Evolutionary conservation across 1,140 invertebrate species (phyloP), one percentile per base, ranked within the genome.

Genomic region (Goniozus legneri): DNA sequence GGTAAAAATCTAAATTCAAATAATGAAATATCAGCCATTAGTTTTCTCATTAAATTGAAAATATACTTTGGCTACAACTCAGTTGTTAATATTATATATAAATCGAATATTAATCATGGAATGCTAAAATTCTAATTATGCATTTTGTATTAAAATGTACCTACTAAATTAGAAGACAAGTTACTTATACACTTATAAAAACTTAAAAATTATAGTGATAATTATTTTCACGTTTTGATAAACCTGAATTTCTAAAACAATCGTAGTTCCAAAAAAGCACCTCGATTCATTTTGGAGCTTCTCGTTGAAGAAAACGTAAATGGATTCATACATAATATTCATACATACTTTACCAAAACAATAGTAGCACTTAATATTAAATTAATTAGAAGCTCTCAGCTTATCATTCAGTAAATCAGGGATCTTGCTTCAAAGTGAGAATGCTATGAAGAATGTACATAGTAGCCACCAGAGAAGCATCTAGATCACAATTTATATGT

Each of bases 171-270:
- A n/a, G n/a, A n/a, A n/a, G n/a, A n/a, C n/a, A n/a, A n/a, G n/a
- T n/a, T n/a, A n/a, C n/a, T n/a, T n/a, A n/a, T n/a, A n/a, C n/a
- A n/a, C n/a, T n/a, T n/a, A n/a, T n/a, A n/a, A n/a, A n/a, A n/a
- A n/a, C n/a, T n/a, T n/a, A n/a, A n/a, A n/a, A n/a, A n/a, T n/a
- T 68, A 67, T 55, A 62, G 57, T 67, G 70, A 48, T 64, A 63
- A 62, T 50, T 67, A 65, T 54, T 58, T 53, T 69, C 53, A 56
- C 64, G 54, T 56, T 50, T 50, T 55, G 49, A 66, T 64, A 64
- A 64, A 65, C 65, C 71, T 71, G 66, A 74, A 71, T 73, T 73
- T 68, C 65, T 67, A 53, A 54, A 56, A 56, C 48, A 51, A 64
- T 58, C 49, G 42, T 56, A 46, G 57, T 58, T 58, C 56, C 62